A percentile compares a stretch with the other conserved stretches of the same genome.
Evolutionary conservation across 2,888 invertebrate genomes (phyloP).

Genomic region (Schizaphis graminum): DNA sequence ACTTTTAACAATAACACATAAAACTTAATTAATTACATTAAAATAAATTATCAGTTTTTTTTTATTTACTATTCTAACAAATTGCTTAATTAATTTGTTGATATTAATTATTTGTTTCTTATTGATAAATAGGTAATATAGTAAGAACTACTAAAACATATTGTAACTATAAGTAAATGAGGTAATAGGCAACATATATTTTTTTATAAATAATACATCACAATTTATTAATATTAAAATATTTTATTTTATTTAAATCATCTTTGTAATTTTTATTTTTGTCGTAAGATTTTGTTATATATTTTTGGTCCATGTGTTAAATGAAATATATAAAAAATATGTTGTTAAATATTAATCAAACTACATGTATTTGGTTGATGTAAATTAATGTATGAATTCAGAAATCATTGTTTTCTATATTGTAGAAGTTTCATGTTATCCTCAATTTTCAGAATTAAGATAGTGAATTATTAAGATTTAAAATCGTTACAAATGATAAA

Average conservation of each 20-base stretch:
- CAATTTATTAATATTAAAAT: not conserved
- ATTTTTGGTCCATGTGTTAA: not conserved
- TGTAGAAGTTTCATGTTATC: too few species aligned
- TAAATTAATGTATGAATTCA: not conserved
- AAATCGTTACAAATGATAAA: too few species aligned
- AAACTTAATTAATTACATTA: not conserved
- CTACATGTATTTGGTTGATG: not conserved
- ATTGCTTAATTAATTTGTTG: not conserved
- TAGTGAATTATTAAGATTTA: too few species aligned
- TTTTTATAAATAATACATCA: not conserved
- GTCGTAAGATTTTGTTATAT: not conserved
- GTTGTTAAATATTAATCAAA: not conserved
- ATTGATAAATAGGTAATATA: not conserved
- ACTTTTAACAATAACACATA: not conserved
- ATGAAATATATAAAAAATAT: not conserved
- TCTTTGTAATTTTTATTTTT: not conserved
- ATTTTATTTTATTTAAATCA: not conserved
- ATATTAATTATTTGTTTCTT: not conserved
- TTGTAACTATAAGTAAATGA: not conserved
- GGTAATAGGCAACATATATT: not conserved
- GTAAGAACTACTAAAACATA: not conserved
- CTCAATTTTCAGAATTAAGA: too few species aligned
- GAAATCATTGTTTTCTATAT: not conserved
- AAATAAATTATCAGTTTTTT: not conserved
- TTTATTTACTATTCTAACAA: not conserved